Conservation (phyloP, 2,113 vertebrate species). For the Ictidomys tridecemlineatus region DNA sequence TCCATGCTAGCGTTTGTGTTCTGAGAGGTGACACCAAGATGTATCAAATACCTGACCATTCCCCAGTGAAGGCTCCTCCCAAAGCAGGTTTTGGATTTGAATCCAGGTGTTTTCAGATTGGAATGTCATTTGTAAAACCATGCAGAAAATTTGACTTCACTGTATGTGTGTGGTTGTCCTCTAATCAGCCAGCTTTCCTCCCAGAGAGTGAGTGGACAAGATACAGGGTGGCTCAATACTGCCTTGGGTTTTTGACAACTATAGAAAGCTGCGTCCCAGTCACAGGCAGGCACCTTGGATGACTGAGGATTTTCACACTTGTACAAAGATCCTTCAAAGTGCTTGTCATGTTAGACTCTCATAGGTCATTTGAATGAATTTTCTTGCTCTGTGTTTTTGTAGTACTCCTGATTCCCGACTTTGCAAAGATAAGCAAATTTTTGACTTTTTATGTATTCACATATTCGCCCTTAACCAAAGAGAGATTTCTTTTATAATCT, state of each 20-base stretch:
- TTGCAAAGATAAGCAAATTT: slow-evolving; percentile 81
- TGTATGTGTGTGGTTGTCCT: slow-evolving; percentile 68
- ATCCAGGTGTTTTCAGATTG: slow-evolving; percentile 29
- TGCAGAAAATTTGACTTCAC: slow-evolving; percentile 31
- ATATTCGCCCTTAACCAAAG: slow-evolving; percentile 79
- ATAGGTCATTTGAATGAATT: slow-evolving; percentile 72
- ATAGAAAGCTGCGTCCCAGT: slow-evolving; percentile 61
- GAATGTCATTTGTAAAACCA: slow-evolving; percentile 11
- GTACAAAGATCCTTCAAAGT: slow-evolving; percentile 47
- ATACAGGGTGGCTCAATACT: slow-evolving; percentile 42
- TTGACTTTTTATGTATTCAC: slow-evolving; percentile 74
- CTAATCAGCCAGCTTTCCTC: slow-evolving; percentile 68
- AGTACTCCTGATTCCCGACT: slow-evolving; percentile 68
- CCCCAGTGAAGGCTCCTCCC: neutral
- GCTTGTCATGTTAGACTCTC: slow-evolving; percentile 67
- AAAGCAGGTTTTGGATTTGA: slow-evolving; percentile 37
- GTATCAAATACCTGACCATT: neutral
- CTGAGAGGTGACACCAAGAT: neutral
- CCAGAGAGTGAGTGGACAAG: slow-evolving; percentile 38
- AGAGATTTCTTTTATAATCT: slow-evolving; percentile 73
- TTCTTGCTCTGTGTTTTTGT: slow-evolving; percentile 73
- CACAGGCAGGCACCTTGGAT: slow-evolving; percentile 65
- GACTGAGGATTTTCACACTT: slow-evolving; percentile 70
- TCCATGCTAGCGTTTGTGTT: neutral
- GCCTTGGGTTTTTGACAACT: slow-evolving; percentile 65